Conservation (phyloP, 2,888 invertebrate species). For the Heliconius ethilla region DNA sequence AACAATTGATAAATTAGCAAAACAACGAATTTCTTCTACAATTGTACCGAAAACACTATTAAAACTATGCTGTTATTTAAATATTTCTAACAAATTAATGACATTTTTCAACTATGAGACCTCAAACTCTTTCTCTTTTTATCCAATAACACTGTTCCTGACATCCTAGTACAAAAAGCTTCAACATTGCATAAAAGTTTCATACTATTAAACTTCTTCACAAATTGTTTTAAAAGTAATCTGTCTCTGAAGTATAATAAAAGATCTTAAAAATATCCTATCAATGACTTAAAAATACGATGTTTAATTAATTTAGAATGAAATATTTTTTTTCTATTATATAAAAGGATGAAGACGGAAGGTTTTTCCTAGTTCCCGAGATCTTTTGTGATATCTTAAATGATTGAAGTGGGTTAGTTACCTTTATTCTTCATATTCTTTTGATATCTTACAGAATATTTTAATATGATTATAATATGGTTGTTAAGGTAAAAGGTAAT, state of each 20-base stretch:
- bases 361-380: constrained; percentile 51
- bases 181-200: background rate
- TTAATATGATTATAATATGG: background rate
- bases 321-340: constrained; percentile 58
- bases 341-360: constrained; percentile 53
- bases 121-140: background rate
- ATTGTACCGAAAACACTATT: background rate
- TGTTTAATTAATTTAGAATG: constrained; percentile 61
- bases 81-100: background rate
- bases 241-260: constrained; percentile 5
- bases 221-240: constrained; percentile 17
- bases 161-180: constrained; percentile 5
- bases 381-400: constrained; percentile 44
- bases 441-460: constrained; percentile 22
- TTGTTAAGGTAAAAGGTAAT: background rate
- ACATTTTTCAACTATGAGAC: background rate
- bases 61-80: background rate
- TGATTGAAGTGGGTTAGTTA: constrained; percentile 55
- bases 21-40: too few relatives aligned
- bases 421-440: constrained; percentile 41
- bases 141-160: background rate
- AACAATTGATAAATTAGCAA: too few relatives aligned
- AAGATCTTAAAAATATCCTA: constrained; percentile 16
- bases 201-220: constrained; percentile 4
- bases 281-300: constrained; percentile 41